A percentile compares a stretch with the other conserved stretches of the same genome.
Conservation (phyloP, 2,888 invertebrate species). For the Platerodrilus igneus region DNA sequence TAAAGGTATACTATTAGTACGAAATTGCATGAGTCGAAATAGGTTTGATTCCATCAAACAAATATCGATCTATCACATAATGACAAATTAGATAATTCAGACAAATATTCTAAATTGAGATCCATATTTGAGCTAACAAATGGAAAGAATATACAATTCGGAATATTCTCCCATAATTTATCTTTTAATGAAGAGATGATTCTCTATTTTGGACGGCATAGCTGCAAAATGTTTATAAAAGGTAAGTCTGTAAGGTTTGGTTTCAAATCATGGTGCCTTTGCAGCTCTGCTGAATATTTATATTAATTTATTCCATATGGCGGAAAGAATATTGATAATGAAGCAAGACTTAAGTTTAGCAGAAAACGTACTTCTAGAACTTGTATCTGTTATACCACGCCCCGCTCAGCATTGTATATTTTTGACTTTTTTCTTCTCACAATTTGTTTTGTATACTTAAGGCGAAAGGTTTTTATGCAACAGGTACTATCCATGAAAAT, state of each 20-base stretch:
- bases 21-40: conserved; percentile 23
- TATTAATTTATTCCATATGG: conserved; percentile 30
- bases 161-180: conserved; percentile 28
- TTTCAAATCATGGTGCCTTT: too few species aligned
- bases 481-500: too few species aligned
- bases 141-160: conserved; percentile 26
- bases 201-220: conserved; percentile 31
- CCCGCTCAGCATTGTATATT: too few species aligned
- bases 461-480: too few species aligned
- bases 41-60: conserved; percentile 25
- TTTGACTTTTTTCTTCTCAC: too few species aligned
- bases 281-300: conserved; percentile 27
- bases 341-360: too few species aligned
- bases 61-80: conserved; percentile 29
- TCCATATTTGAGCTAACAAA: conserved; percentile 30
- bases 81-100: conserved; percentile 24
- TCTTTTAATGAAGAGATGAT: conserved; percentile 32
- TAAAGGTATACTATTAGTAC: conserved; percentile 14
- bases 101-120: conserved; percentile 31
- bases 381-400: too few species aligned
- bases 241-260: conserved; percentile 34
- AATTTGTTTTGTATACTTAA: too few species aligned
- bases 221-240: conserved; percentile 34
- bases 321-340: too few species aligned
- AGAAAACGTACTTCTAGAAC: too few species aligned